Evolutionary conservation across 2,797 vertebrate species (phyloP).

Genomic region (Helicolenus hilgendorfi): DNA sequence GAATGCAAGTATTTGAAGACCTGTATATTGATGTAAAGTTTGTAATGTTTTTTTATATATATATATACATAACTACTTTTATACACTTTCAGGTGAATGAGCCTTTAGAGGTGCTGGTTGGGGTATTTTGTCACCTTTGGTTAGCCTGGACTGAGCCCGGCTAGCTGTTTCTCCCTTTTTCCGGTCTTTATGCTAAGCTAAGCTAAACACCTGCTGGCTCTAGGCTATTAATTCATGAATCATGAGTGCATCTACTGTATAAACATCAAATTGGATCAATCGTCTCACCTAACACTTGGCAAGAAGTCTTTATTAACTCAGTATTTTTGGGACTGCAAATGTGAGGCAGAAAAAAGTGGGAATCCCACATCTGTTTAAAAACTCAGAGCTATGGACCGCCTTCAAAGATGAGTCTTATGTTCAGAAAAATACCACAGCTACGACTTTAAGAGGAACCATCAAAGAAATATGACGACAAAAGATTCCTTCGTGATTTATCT

Average conservation of each 20-base stretch:
- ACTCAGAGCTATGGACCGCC: constrained; percentile 13
- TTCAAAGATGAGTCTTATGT: constrained; percentile 56
- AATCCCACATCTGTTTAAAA: constrained; percentile 62
- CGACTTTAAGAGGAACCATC: constrained; percentile 24
- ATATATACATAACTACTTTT: constrained; percentile 14
- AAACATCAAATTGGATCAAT: too few relatives aligned
- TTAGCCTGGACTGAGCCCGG: neutral
- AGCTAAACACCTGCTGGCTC: neutral
- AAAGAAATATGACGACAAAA: constrained; percentile 24
- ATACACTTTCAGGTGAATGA: too few relatives aligned
- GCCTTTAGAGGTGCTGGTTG: neutral
- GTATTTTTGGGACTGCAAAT: neutral
- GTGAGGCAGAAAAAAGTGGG: constrained; percentile 19
- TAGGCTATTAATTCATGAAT: too few relatives aligned
- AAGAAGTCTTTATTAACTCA: constrained; percentile 8
- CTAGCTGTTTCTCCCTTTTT: neutral
- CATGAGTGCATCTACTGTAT: too few relatives aligned
- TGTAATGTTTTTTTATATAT: constrained; percentile 13
- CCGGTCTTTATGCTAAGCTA: neutral
- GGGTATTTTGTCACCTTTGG: neutral
- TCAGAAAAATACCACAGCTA: constrained; percentile 19
- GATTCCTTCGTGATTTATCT: constrained; percentile 23
- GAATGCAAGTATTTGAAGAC: constrained; percentile 19
- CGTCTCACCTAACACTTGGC: too few relatives aligned
- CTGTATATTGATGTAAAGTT: constrained; percentile 11